Evolutionary conservation across 2,797 vertebrate genomes (phyloP), one percentile per base, ranked within the genome.

Genomic region (Siniperca obscura): DNA sequence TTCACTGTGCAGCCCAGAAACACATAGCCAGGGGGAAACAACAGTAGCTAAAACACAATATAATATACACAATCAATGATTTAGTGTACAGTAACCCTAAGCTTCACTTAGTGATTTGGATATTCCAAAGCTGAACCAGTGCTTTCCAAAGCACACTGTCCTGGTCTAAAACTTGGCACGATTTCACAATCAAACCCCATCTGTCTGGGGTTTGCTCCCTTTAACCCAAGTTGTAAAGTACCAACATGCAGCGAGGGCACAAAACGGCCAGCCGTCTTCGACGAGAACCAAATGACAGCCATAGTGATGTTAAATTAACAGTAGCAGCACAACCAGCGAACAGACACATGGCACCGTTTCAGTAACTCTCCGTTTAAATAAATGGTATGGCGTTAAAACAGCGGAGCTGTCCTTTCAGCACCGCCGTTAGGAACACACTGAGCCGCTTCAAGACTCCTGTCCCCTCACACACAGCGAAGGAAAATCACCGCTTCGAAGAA

Each of bases 401-500:
- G 64, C 34, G 81, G 86, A 94, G 90, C 93, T 94, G 70, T 94
- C 89, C 93, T 13, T 91, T 92, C 94, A 95, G 94, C 91, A 94
- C 94, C 90, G 75, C 74, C 83, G 69, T 59, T 38, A 71, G 80
- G 87, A 78, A 84, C 81, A 83, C 55, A 13, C 55, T 1, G 68
- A 46, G 30, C 57, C 64, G 67, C 75, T 62, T 16, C 53, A 38
- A 59, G 5, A 25, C 7, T 44, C 59, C 59, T 17, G 30, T 30
- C 61, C 38, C 53, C n/a, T 60, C 62, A 25, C 78, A 22, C 53
- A 44, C 64, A 13, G 52, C 57, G n/a, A 3, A 21, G 42, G 19
- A 53, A 71, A 83, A 74, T 2, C 25, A 55, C 44, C 53, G 83
- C 62, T 65, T 48, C 52, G 21, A 27, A 48, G 4, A 64, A 34